phyloP scores from a whole-genome alignment of 2,113 vertebrate species.

The Macrotus californicus region DNA sequence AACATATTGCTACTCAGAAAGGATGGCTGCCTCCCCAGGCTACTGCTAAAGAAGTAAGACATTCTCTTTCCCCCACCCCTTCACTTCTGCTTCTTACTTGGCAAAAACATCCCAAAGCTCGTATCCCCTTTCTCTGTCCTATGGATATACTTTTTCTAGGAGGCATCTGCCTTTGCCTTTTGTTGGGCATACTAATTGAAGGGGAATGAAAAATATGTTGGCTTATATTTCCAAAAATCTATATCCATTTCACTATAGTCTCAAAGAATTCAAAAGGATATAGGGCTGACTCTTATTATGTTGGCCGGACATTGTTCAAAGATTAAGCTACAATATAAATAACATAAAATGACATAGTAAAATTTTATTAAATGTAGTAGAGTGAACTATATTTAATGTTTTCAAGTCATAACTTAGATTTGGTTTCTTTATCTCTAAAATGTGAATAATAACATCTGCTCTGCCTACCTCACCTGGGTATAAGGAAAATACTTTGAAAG shows the following conservation, averaged over 20 bases:
- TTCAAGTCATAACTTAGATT: slow-evolving; percentile 11
- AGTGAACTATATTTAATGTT: slow-evolving; percentile 29
- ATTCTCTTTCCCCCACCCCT: background rate
- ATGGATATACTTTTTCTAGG: background rate
- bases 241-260: background rate
- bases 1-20: background rate
- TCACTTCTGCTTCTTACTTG: background rate
- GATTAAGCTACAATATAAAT: slow-evolving; percentile 12
- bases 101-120: background rate
- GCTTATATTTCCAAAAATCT: background rate
- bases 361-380: background rate
- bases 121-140: background rate
- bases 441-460: slow-evolving; percentile 37
- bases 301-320: slow-evolving; percentile 21
- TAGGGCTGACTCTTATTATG: background rate
- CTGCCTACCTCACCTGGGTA: background rate
- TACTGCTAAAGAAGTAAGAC: background rate
- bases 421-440: slow-evolving; percentile 29
- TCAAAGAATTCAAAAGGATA: background rate
- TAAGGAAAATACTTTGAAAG: slow-evolving; percentile 41
- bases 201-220: background rate
- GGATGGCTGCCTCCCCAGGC: background rate
- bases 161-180: background rate
- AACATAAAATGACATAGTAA: background rate
- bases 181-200: background rate